Base-by-base conservation (phyloP, 2,888 invertebrate species). In the Saturnia pavonia region DNA sequence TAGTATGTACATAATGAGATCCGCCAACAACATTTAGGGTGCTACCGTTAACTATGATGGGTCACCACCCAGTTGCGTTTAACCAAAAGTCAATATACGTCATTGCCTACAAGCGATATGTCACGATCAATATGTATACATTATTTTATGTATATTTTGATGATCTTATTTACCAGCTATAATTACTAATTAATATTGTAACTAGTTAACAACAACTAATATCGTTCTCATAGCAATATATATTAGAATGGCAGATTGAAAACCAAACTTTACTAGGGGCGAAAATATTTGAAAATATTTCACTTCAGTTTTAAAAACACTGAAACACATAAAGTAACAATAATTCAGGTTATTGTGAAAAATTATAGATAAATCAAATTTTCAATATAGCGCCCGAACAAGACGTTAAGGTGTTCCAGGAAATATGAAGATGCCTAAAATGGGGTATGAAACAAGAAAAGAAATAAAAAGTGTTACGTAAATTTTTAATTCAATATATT, bases 391-490 rank as follows among this genome's bases (percentile, higher is more conserved):
- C 40, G 19, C 14, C 16, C 19, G 16, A 63, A 63, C 12, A 63
- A 19, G 60, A 1, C 22, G 22, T 22, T 54, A 2, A 54, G 57
- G 27, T 27, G 0, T 27, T 27, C 57, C 3, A 57, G n/a, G n/a
- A n/a, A n/a, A 51, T 1, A 57, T 34, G 16, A 16, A 63, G 40
- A 40, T 65, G 16, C 0, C 8, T 16, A 63, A 63, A 63, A 34
- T 34, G 27, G 27, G 19, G 25, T 34, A 65, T 65, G n/a, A n/a
- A n/a, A 63, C 34, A 16, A 40, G 8, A 65, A 65, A 65, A n/a
- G 11, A 65, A 65, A 65, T 19, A 63, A 40, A 60, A 63, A 63
- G 34, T 63, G 16, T 63, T 34, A 34, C 16, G 11, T 65, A 65
- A n/a, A 40, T n/a, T 1, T 11, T 65, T 11, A 65, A 40, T 16